These are phyloP conservation scores for Cromileptes altivelis DNA, from an alignment of 2,113 vertebrate species.

Conservation along the genomic window DNA sequence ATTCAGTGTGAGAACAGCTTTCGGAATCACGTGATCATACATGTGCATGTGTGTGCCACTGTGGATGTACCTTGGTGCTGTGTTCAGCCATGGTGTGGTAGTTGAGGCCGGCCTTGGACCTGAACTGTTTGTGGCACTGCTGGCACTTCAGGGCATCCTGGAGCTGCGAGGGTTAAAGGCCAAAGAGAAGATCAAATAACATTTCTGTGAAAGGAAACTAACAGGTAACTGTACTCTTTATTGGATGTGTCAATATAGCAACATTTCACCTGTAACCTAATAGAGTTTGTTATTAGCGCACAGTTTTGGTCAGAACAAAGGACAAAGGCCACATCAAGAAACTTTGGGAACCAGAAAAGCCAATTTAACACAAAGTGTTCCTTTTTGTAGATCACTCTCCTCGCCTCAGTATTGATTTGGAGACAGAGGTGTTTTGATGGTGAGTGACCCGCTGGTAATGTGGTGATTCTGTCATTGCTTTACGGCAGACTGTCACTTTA, in stretches of 20 bases:
- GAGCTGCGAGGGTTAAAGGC: slow-evolving; percentile 83
- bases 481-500: slow-evolving; percentile 72
- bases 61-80: slow-evolving; percentile 88
- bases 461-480: slow-evolving; percentile 73
- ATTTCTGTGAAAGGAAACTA: slow-evolving; percentile 42
- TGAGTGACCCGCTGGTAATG: slow-evolving; percentile 71
- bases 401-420: slow-evolving; percentile 63
- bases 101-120: slow-evolving; percentile 98
- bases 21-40: too few species aligned
- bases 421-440: slow-evolving; percentile 51
- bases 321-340: slow-evolving; percentile 18
- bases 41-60: neutral
- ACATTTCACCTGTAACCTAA: slow-evolving; percentile 53
- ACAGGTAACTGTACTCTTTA: slow-evolving; percentile 27
- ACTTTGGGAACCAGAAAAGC: slow-evolving; percentile 30
- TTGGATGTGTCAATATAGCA: slow-evolving; percentile 30
- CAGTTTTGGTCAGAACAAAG: slow-evolving; percentile 37
- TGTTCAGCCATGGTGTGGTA: slow-evolving; percentile 98
- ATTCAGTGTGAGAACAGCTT: too few species aligned
- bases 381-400: slow-evolving; percentile 21
- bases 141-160: slow-evolving; percentile 97
- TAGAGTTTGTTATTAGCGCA: slow-evolving; percentile 34
- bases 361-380: slow-evolving; percentile 44
- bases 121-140: slow-evolving; percentile 97
- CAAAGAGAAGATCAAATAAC: slow-evolving; percentile 45